Conservation (phyloP, 2,113 vertebrate genomes). For the Macrotis lagotis region DNA sequence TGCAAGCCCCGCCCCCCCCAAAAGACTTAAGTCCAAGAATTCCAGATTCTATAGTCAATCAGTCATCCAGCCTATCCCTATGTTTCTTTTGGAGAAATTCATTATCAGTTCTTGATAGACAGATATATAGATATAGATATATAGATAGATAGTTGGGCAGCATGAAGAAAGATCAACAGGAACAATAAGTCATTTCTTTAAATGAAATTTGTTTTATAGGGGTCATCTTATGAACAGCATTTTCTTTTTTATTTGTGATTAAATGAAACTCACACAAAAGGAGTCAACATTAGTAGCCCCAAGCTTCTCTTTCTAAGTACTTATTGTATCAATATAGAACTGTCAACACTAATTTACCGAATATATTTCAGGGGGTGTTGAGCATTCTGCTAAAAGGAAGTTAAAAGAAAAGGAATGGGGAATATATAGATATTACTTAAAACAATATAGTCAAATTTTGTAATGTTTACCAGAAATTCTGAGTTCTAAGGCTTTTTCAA, state of each 20-base stretch:
- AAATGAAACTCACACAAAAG: not conserved
- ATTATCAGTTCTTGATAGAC: not conserved
- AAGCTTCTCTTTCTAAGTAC: not conserved
- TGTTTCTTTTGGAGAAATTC: not conserved
- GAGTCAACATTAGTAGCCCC: not conserved
- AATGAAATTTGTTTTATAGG: not conserved
- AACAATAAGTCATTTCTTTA: not conserved
- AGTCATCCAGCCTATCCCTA: not conserved
- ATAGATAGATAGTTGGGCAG: not conserved
- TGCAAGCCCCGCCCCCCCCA: too few relatives aligned
- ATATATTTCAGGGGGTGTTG: not conserved
- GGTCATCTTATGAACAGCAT: not conserved
- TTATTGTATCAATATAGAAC: not conserved
- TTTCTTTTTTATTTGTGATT: not conserved
- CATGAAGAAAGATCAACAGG: not conserved
- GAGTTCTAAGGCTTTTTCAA: conserved; percentile 30
- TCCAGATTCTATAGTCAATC: too few relatives aligned
- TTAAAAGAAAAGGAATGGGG: not conserved
- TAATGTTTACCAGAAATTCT: not conserved
- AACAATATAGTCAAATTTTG: not conserved
- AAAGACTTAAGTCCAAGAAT: too few relatives aligned
- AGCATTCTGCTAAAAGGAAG: not conserved
- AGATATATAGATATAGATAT: too few relatives aligned
- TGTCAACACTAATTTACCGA: not conserved
- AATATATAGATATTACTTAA: not conserved